phyloP scores from a whole-genome alignment of 2,113 vertebrate species.

The Varanus salvator region DNA sequence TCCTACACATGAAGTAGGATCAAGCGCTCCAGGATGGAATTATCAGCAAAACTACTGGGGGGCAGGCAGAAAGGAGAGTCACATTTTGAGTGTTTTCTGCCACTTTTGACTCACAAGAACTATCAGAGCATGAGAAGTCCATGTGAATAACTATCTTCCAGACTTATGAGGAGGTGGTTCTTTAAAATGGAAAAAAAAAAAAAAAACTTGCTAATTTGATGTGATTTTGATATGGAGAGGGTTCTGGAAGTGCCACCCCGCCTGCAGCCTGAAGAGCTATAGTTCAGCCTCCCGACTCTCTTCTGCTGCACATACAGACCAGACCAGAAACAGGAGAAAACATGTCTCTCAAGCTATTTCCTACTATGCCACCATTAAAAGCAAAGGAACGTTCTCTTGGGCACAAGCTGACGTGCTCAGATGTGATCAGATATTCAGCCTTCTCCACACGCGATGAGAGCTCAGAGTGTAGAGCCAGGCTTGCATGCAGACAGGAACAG shows the following conservation, averaged over 20 bases:
- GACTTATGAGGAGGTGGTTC: neutral
- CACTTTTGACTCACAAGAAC: neutral
- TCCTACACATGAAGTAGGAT: neutral
- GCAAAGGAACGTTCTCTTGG: neutral
- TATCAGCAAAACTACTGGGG: neutral
- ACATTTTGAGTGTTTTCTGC: neutral
- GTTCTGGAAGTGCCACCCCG: neutral
- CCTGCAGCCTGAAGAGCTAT: neutral
- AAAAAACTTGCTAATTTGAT: too few relatives aligned
- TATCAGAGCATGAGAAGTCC: neutral
- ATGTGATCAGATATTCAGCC: neutral
- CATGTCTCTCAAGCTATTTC: neutral
- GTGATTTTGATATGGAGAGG: neutral
- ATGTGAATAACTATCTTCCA: neutral
- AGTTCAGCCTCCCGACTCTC: neutral
- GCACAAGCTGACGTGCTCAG: neutral
- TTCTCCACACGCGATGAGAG: neutral
- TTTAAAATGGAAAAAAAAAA: too few relatives aligned
- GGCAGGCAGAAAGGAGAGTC: too few relatives aligned
- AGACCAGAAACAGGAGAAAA: neutral
- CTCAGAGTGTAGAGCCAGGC: neutral
- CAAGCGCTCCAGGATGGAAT: neutral
- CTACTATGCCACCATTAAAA: neutral
- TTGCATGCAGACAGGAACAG: neutral
- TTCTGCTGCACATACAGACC: neutral